A percentile compares a stretch with the other conserved stretches of the same genome.
These are phyloP conservation scores for Lepeophtheirus nordmannii DNA, from an alignment of 2,888 invertebrate species.

Conservation along the genomic window DNA sequence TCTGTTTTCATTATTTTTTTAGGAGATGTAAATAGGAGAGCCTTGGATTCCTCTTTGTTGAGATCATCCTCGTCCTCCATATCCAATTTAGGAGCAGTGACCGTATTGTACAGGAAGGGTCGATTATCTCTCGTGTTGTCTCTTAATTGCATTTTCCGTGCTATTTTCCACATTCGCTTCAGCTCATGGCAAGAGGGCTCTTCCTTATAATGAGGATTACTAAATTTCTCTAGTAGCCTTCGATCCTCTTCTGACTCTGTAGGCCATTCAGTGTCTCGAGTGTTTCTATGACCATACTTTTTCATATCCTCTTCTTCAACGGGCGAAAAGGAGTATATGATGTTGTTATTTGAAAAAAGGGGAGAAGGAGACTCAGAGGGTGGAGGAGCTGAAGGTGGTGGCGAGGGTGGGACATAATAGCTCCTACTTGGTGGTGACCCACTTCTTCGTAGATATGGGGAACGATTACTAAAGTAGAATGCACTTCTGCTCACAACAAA, in stretches of 20 bases:
- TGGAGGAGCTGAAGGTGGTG: background rate
- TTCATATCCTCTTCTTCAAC: background rate
- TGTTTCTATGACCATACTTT: background rate
- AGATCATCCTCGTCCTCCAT: background rate
- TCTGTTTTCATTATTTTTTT: background rate
- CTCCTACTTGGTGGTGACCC: background rate
- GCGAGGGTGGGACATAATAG: too few relatives aligned
- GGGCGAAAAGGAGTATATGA: background rate
- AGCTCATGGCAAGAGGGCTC: constrained; percentile 5
- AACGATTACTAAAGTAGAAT: constrained; percentile 5
- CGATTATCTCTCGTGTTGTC: background rate
- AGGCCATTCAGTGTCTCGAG: background rate
- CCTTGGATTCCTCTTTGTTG: background rate
- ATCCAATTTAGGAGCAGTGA: too few relatives aligned
- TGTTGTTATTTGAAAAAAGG: background rate
- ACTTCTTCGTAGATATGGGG: background rate
- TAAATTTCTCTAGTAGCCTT: background rate
- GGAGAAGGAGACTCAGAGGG: background rate
- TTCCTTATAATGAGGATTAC: background rate
- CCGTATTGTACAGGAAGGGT: too few relatives aligned
- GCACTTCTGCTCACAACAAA: background rate
- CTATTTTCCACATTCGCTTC: background rate
- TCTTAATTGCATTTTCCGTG: background rate
- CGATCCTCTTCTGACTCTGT: background rate
- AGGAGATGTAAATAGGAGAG: background rate